Conservation (phyloP, 1,140 invertebrate species). For the Helicoverpa armigera region DNA sequence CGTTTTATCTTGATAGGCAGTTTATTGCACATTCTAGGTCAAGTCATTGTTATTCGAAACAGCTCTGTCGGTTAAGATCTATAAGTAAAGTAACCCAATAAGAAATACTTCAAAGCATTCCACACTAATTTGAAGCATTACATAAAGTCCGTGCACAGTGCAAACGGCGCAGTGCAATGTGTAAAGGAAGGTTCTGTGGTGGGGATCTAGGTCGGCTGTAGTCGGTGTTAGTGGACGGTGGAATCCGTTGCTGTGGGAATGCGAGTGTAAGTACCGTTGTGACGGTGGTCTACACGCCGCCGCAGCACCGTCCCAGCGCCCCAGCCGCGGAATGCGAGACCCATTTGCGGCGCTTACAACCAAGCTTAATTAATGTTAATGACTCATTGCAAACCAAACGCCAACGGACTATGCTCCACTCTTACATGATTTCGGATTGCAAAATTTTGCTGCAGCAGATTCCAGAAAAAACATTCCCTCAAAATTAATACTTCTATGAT, state of each 20-base stretch:
- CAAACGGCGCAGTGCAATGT: conserved; percentile 45
- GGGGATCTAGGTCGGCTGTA: conserved; percentile 70
- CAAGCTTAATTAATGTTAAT: conserved; percentile 68
- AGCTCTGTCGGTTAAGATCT: too few relatives aligned
- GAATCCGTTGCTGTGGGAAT: conserved; percentile 83
- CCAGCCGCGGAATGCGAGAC: conserved; percentile 80
- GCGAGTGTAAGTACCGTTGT: conserved; percentile 83
- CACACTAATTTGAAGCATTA: conserved; percentile 19
- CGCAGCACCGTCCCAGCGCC: conserved; percentile 46
- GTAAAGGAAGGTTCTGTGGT: conserved; percentile 47
- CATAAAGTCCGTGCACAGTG: conserved; percentile 21
- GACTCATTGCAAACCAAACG: conserved; percentile 69
- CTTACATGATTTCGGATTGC: neutral
- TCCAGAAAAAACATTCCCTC: too few relatives aligned
- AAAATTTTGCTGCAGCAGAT: neutral
- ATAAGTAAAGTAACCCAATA: too few relatives aligned
- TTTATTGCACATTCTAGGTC: neutral
- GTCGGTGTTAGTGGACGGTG: conserved; percentile 63
- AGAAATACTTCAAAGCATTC: too few relatives aligned
- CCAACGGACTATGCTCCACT: neutral
- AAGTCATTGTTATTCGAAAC: neutral
- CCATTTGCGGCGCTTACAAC: conserved; percentile 77
- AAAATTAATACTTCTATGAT: too few relatives aligned
- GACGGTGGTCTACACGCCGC: conserved; percentile 67
- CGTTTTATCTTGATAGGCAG: neutral